A percentile compares a stretch with the other conserved stretches of the same genome.
phyloP scores from a whole-genome alignment of 2,888 invertebrate species.

The Endotricha flammealis region DNA sequence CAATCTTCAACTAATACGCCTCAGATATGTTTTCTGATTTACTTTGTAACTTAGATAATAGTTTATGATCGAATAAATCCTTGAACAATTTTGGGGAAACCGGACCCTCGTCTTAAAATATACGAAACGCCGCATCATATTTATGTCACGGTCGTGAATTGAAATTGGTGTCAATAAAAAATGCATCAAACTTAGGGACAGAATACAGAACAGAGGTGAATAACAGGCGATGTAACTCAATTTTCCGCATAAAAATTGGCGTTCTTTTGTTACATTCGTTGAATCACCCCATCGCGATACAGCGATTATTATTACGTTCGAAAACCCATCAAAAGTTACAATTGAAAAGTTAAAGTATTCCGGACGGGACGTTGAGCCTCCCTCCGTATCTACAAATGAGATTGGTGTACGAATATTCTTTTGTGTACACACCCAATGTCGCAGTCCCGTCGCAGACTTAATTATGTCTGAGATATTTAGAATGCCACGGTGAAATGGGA shows the following conservation, averaged over 20 bases:
- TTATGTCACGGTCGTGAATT: slow-evolving; percentile 24
- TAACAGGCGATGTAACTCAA: slow-evolving; percentile 65
- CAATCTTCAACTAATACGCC: too few relatives aligned
- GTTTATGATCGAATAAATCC: too few relatives aligned
- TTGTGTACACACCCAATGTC: slow-evolving; percentile 51
- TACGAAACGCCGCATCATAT: slow-evolving; percentile 21
- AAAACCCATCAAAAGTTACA: slow-evolving; percentile 79
- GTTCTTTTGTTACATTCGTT: slow-evolving; percentile 69
- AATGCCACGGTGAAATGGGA: neutral
- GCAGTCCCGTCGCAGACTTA: slow-evolving; percentile 33
- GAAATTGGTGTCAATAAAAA: slow-evolving; percentile 41
- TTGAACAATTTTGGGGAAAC: too few relatives aligned
- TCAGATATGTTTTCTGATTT: too few relatives aligned
- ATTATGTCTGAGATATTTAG: slow-evolving; percentile 35
- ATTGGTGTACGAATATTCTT: slow-evolving; percentile 68
- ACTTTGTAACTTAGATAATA: too few relatives aligned
- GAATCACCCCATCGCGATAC: slow-evolving; percentile 70
- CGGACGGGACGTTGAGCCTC: slow-evolving; percentile 64
- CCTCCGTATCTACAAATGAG: slow-evolving; percentile 70
- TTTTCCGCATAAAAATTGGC: slow-evolving; percentile 73
- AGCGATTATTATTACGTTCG: slow-evolving; percentile 77
- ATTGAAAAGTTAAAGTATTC: slow-evolving; percentile 79
- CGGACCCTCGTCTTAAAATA: slow-evolving; percentile 6
- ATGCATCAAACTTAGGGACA: slow-evolving; percentile 42
- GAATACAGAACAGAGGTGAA: slow-evolving; percentile 39